A percentile compares a stretch with the other conserved stretches of the same genome.
Evolutionary conservation across 92 coral and sea anemone genomes (phyloP).

Genomic region (Zoanthus gigantus): DNA sequence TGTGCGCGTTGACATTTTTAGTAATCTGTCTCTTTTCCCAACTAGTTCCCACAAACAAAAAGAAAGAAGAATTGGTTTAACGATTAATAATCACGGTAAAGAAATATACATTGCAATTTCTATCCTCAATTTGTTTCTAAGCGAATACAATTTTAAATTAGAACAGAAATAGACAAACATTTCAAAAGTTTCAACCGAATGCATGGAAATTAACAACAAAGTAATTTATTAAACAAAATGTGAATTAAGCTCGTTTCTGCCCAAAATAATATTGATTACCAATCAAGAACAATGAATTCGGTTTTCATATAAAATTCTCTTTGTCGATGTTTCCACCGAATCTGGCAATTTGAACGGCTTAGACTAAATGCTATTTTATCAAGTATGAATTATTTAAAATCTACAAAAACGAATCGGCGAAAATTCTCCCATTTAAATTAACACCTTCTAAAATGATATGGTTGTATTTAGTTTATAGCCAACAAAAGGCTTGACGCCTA

Average conservation of each 20-base stretch:
- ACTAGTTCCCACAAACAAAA: not conserved
- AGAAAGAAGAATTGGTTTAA: not conserved
- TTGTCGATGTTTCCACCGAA: not conserved
- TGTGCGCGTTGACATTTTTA: not conserved
- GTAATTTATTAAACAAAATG: not conserved
- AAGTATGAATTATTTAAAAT: not conserved
- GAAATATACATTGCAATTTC: not conserved
- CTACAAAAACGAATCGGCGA: not conserved
- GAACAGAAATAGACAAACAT: not conserved
- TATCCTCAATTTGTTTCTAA: not conserved
- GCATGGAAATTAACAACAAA: slow-evolving; percentile 26
- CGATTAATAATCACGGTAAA: not conserved
- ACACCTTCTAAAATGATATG: not conserved
- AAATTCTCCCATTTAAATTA: too few species aligned
- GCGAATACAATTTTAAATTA: not conserved
- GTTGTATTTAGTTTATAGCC: not conserved
- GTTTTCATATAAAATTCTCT: not conserved
- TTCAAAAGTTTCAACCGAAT: not conserved
- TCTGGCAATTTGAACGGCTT: not conserved
- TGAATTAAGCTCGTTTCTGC: not conserved
- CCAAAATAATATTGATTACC: slow-evolving; percentile 12
- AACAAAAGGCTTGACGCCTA: not conserved
- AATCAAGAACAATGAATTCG: not conserved
- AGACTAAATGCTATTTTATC: not conserved
- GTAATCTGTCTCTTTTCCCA: not conserved